A percentile compares a stretch with the other conserved stretches of the same genome.
Conservation (phyloP, 2,888 invertebrate species). For the Idaea aversata region DNA sequence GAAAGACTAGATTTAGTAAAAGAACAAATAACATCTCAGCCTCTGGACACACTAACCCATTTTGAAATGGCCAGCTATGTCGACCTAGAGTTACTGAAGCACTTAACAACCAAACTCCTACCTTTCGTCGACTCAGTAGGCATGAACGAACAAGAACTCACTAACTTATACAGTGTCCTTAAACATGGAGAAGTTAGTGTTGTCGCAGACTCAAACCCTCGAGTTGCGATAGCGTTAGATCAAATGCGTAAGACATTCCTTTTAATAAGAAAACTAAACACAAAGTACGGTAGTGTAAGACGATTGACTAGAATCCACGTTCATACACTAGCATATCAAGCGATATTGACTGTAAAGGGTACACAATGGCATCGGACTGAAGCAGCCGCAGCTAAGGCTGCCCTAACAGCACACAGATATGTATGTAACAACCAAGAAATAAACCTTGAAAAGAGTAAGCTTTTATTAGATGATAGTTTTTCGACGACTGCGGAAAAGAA, state of each 20-base stretch:
- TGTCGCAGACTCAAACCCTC: conserved; percentile 88
- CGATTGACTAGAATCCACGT: conserved; percentile 88
- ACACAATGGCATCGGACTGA: conserved; percentile 88
- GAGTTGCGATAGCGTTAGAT: conserved; percentile 89
- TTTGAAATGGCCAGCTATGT: conserved; percentile 94
- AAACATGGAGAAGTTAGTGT: conserved; percentile 85
- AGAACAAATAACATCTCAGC: conserved; percentile 82
- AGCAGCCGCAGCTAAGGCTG: conserved; percentile 90
- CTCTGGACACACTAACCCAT: conserved; percentile 83
- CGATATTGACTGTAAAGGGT: conserved; percentile 85
- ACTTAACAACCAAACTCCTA: conserved; percentile 84
- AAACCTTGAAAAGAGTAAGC: conserved; percentile 65
- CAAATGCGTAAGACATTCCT: conserved; percentile 87
- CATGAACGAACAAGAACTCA: conserved; percentile 93
- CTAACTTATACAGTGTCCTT: conserved; percentile 86
- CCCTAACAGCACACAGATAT: conserved; percentile 90
- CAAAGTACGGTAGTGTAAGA: conserved; percentile 68
- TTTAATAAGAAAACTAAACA: conserved; percentile 69
- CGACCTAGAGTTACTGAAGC: conserved; percentile 84
- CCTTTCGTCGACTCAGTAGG: conserved; percentile 90
- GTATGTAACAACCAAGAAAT: conserved; percentile 86
- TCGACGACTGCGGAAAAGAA: conserved; percentile 83
- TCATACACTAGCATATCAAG: conserved; percentile 93
- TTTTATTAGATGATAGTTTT: conserved; percentile 91
- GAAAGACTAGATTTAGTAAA: conserved; percentile 83